These are phyloP conservation scores for Gryllus bimaculatus DNA, from an alignment of 1,140 invertebrate species.

Conservation along the genomic window DNA sequence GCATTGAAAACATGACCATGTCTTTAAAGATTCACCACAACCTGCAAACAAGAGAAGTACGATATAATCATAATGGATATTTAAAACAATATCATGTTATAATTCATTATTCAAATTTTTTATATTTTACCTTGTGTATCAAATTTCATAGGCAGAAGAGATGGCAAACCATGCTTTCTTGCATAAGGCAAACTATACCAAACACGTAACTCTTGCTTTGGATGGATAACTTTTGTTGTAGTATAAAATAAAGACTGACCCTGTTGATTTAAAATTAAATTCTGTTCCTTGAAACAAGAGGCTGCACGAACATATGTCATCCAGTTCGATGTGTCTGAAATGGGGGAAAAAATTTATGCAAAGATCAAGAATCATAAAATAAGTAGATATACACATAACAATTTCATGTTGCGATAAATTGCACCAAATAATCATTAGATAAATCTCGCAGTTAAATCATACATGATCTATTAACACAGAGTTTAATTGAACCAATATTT, in stretches of 20 bases:
- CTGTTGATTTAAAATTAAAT: conserved; percentile 58
- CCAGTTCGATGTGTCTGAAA: conserved; percentile 64
- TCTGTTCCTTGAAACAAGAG: conserved; percentile 51
- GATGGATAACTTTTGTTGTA: conserved; percentile 48
- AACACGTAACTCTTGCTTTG: conserved; percentile 55
- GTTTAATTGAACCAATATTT: too few relatives aligned
- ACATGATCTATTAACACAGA: too few relatives aligned
- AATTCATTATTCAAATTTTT: too few relatives aligned
- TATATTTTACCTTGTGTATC: neutral
- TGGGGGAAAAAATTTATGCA: neutral
- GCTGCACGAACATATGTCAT: conserved; percentile 72
- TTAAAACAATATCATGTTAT: too few relatives aligned
- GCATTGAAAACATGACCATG: neutral
- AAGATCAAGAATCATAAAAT: too few relatives aligned
- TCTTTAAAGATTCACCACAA: neutral
- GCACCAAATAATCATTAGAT: too few relatives aligned
- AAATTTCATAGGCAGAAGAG: conserved; percentile 26
- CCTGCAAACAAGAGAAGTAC: too few relatives aligned
- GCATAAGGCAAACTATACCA: conserved; percentile 53
- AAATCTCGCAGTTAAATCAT: too few relatives aligned
- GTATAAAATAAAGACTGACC: conserved; percentile 57
- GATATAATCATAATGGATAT: too few relatives aligned
- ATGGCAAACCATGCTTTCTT: conserved; percentile 36
- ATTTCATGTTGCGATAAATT: too few relatives aligned
- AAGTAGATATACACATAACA: too few relatives aligned